Evolutionary conservation across 2,888 invertebrate species (phyloP).

Genomic region (Xanthia icteritia): DNA sequence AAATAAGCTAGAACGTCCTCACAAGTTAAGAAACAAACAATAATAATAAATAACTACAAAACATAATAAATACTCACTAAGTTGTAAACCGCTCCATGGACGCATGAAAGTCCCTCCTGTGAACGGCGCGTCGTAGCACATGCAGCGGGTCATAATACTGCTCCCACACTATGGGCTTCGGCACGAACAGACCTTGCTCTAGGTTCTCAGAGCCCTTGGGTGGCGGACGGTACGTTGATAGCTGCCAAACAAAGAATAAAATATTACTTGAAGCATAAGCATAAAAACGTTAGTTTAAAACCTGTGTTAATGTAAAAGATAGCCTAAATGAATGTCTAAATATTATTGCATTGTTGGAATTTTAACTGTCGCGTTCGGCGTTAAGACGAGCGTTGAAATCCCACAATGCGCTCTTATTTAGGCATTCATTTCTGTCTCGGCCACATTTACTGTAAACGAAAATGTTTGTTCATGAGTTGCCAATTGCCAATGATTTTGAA

Average conservation of each 20-base stretch:
- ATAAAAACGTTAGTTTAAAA: background rate
- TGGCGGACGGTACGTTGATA: conserved; percentile 96
- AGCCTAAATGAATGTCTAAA: no score
- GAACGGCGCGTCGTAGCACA: conserved; percentile 96
- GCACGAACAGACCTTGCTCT: conserved; percentile 97
- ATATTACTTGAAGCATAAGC: background rate
- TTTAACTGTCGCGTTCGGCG: no score
- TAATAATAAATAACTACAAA: conserved; percentile 8
- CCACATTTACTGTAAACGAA: no score
- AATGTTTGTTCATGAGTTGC: background rate
- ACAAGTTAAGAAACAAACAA: background rate
- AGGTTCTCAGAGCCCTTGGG: conserved; percentile 93
- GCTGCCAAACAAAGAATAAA: conserved; percentile 79
- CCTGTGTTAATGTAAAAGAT: background rate
- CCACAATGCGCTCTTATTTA: no score
- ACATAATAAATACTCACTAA: conserved; percentile 91
- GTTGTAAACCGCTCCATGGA: conserved; percentile 98
- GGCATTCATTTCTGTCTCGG: no score
- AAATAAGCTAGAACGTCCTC: background rate
- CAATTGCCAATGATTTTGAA: background rate
- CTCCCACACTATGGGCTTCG: conserved; percentile 97
- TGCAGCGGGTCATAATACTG: conserved; percentile 98
- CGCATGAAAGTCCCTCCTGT: conserved; percentile 97
- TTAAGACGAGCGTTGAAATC: no score
- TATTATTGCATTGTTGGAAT: no score